A percentile compares a stretch with the other conserved stretches of the same genome.
phyloP scores from a whole-genome alignment of 2,797 vertebrate species.

The Esox lucius region DNA sequence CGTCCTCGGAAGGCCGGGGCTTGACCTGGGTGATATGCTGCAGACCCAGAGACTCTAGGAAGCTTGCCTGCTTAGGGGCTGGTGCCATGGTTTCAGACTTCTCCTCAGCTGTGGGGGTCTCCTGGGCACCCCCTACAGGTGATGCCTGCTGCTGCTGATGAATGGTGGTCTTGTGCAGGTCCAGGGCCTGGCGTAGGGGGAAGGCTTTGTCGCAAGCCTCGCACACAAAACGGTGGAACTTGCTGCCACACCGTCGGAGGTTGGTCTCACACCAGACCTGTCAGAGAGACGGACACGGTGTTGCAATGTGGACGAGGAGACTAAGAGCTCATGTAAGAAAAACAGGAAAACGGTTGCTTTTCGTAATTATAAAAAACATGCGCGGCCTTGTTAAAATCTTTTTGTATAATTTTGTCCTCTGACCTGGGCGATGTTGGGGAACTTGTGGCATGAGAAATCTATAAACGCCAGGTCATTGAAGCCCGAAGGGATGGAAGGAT shows the following conservation, averaged over 20 bases:
- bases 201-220: slow-evolving; percentile 94
- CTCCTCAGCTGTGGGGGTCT: not conserved
- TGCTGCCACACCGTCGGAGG: slow-evolving; percentile 90
- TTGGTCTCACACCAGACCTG: slow-evolving; percentile 98
- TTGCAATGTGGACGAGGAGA: not conserved
- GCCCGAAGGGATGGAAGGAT: slow-evolving; percentile 93
- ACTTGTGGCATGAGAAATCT: slow-evolving; percentile 96
- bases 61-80: slow-evolving; percentile 75
- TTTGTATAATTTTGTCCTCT: not conserved
- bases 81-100: slow-evolving; percentile 25
- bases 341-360: not conserved
- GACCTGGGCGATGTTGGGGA: slow-evolving; percentile 95
- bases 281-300: not conserved
- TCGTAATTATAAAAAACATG: not conserved
- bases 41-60: slow-evolving; percentile 87
- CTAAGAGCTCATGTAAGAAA: not conserved
- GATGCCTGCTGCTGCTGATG: slow-evolving; percentile 52
- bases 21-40: slow-evolving; percentile 83
- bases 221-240: slow-evolving; percentile 92
- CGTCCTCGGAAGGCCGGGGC: slow-evolving; percentile 74
- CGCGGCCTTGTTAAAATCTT: too few species aligned
- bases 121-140: not conserved
- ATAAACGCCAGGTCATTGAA: slow-evolving; percentile 98
- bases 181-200: slow-evolving; percentile 86
- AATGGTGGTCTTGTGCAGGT: slow-evolving; percentile 81